Base-by-base conservation (phyloP, 2,888 invertebrate genomes). In the Adineta ricciae region DNA sequence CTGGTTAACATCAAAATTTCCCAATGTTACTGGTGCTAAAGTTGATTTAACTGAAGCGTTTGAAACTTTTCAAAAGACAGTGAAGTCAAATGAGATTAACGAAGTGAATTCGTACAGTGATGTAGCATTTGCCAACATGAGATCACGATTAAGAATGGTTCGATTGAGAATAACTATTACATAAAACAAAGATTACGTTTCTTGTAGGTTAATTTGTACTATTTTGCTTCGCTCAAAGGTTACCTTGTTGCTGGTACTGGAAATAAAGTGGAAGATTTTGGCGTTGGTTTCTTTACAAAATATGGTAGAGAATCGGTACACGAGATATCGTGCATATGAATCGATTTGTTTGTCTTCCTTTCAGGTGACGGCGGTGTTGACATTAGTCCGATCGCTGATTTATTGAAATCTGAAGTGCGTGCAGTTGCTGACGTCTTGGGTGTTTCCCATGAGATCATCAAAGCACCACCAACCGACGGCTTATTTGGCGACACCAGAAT, bases 241-340 rank as follows among this genome's bases (percentile, higher is more conserved):
- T 78, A 78, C 41, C 24, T 78, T n/a, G 78, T 78, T 78, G 78
- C 41, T n/a, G 78, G 78, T 14, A 78, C 78, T 24, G 78, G 78
- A 41, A 78, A 78, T 41, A 78, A 78, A 78, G 78, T 78, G 3
- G 78, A 78, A 78, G 78, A 78, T 41, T 78, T 78, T 78, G 78
- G 78, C 41, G 78, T 78, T 78, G 78, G 78, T 14, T 78, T 78
- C n/a, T 78, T 78, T 78, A 78, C 78, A 24, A 78, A 78, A 78
- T 78, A 78, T n/a, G 78, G 64, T 64, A 64, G 19, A 19, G 4
- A 32, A 16, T 19, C 5, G 4, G 0, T 16, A 14, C 19, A 11
- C 5, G 64, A 27, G 32, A 52, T 16, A 0, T 24, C 27, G n/a
- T 24, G n/a, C 11, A 27, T 64, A 1, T 56, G 4, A 49, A 49